Conservation (phyloP, 2,797 vertebrate species). For the Tokudaia muenninki region DNA sequence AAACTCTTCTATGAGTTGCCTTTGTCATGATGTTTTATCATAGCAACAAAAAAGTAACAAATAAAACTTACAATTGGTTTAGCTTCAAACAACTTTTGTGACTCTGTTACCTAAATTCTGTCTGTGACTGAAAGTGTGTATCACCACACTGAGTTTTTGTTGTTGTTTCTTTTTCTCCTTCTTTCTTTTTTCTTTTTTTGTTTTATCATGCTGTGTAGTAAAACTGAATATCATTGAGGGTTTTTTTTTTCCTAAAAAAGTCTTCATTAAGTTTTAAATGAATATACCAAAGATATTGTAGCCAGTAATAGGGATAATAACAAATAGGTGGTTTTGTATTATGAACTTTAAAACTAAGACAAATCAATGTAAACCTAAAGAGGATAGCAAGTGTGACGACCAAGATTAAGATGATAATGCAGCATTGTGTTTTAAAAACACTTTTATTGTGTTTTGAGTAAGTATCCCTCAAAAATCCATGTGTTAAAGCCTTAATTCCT, state of each 20-base stretch:
- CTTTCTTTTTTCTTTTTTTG: no score
- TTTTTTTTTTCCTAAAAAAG: background rate
- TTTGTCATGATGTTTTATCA: background rate
- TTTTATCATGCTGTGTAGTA: background rate
- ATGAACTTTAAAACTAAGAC: background rate
- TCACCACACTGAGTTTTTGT: no score
- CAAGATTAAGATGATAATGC: constrained; percentile 39
- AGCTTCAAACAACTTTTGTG: background rate
- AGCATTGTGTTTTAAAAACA: constrained; percentile 51
- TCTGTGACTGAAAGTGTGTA: background rate
- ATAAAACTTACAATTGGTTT: background rate
- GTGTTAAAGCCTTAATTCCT: background rate
- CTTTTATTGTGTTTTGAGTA: background rate
- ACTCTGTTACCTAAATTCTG: background rate
- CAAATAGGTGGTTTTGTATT: background rate
- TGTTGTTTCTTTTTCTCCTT: background rate
- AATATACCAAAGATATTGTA: background rate
- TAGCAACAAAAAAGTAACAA: background rate
- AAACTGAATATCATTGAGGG: constrained; percentile 7
- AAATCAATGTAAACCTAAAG: background rate
- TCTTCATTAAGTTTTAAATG: background rate
- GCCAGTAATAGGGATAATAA: constrained; percentile 1
- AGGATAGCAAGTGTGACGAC: constrained; percentile 6
- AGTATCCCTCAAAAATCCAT: background rate
- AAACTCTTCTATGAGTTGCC: background rate